Base-by-base conservation (phyloP, 2,888 invertebrate genomes). In the Cecidostiba fungosa region DNA sequence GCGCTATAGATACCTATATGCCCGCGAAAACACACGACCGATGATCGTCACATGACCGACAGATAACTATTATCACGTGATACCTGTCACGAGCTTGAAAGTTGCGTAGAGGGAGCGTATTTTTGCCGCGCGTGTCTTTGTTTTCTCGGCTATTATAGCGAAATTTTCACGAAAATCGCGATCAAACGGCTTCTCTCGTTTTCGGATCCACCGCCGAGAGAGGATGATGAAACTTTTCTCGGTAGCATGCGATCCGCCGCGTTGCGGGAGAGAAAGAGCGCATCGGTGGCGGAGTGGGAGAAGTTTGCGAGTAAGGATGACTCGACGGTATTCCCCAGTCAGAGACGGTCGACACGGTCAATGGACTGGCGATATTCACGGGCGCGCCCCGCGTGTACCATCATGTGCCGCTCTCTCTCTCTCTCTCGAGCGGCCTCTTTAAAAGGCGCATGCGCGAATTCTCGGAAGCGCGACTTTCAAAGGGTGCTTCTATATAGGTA, bases 281-380 rank as follows among this genome's bases (percentile, higher is more conserved):
- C 29, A 14, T 26, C 26, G 50, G 26, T 1, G 32, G 43, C 1
- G 50, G 73, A 66, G 54, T 29, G 76, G 72, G 81, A 26, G 43
- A 47, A 26, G 29, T n/a, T 1, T 54, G 54, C 76, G 70, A 81
- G 85, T 59, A 66, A 66, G 72, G 74, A 85, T 85, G 82, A 85
- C 85, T 85, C 77, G 66, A 12, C 59, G 85, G 77, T 78, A 85
- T 78, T 85, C 69, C 82, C 76, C 32, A 50, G 32, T n/a, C 43
- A 23, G n/a, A 16, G 50, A 47, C 43, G 43, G 12, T 43, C 43
- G 59, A 62, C 70, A 85, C 82, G 82, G 82, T 85, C 85, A 82
- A 85, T 85, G 77, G 85, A 82, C 85, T 85, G 66, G 23, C 50
- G 39, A 36, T 66, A 36, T 79, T 83, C 77, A 72, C 29, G 77